phyloP scores from a whole-genome alignment of 2,797 vertebrate species.

The Rhodeus uyekii region DNA sequence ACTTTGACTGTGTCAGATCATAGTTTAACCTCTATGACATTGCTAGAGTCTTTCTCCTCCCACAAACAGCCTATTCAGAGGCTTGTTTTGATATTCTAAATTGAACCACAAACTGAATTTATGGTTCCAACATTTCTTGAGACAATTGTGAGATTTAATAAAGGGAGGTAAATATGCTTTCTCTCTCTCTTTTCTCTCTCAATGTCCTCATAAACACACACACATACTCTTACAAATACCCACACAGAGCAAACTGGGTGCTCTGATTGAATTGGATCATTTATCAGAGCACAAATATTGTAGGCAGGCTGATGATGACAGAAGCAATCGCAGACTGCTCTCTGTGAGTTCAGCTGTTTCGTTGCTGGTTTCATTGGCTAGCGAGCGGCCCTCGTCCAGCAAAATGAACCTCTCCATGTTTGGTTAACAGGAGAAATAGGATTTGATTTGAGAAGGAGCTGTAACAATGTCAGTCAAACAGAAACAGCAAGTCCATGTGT shows the following conservation, averaged over 20 bases:
- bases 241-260: slow-evolving; percentile 46
- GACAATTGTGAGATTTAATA: slow-evolving; percentile 57
- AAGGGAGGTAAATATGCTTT: slow-evolving; percentile 46
- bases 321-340: slow-evolving; percentile 46
- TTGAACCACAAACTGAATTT: slow-evolving; percentile 51
- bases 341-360: slow-evolving; percentile 42
- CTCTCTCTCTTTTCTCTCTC: slow-evolving; percentile 40
- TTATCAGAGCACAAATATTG: slow-evolving; percentile 55
- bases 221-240: slow-evolving; percentile 31
- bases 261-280: slow-evolving; percentile 59
- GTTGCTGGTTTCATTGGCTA: slow-evolving; percentile 44
- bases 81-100: slow-evolving; percentile 52
- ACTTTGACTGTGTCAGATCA: slow-evolving; percentile 13
- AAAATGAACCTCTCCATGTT: slow-evolving; percentile 39
- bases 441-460: slow-evolving; percentile 49
- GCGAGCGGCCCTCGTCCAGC: slow-evolving; percentile 6
- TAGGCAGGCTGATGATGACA: slow-evolving; percentile 46
- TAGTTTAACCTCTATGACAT: slow-evolving; percentile 68
- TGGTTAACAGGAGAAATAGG: slow-evolving; percentile 50
- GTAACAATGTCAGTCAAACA: slow-evolving; percentile 41
- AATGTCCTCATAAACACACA: slow-evolving; percentile 34
- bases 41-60: slow-evolving; percentile 48
- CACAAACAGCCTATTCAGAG: slow-evolving; percentile 18
- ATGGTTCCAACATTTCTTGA: slow-evolving; percentile 51
- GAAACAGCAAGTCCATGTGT: slow-evolving; percentile 8